Conservation (phyloP, 2,797 vertebrate species). For the Gallinago solitaria region DNA sequence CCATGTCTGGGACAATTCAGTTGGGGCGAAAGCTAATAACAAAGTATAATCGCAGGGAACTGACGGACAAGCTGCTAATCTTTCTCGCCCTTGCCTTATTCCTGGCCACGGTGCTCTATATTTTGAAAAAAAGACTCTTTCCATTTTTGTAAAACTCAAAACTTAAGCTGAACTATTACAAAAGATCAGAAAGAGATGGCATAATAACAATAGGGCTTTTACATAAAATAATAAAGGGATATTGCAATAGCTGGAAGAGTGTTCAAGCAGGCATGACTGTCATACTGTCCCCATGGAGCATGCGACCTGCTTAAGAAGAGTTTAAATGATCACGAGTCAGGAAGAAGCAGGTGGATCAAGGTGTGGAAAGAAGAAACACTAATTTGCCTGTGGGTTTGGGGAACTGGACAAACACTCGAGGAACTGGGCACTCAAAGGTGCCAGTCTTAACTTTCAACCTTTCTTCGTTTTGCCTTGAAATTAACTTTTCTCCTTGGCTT, state of each 20-base stretch:
- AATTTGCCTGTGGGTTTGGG: not conserved
- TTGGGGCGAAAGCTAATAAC: slow-evolving; percentile 95
- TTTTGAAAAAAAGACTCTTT: slow-evolving; percentile 96
- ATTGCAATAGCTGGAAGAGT: not conserved
- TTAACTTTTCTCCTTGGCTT: not conserved
- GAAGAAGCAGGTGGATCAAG: not conserved
- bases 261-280: not conserved
- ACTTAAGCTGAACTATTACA: not conserved
- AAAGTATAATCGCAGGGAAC: slow-evolving; percentile 94
- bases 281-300: not conserved
- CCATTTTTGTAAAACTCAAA: slow-evolving; percentile 83
- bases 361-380: not conserved
- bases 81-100: slow-evolving; percentile 94
- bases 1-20: slow-evolving; percentile 97
- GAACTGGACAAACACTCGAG: not conserved
- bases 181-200: not conserved
- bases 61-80: slow-evolving; percentile 97
- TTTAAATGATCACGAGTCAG: not conserved
- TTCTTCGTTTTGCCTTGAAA: not conserved
- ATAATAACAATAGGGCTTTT: not conserved
- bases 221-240: not conserved
- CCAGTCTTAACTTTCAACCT: not conserved
- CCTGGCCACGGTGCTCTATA: slow-evolving; percentile 93
- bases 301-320: not conserved
- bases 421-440: not conserved